Conservation (phyloP, 2,797 vertebrate genomes). For the Chiroxiphia lanceolata region DNA sequence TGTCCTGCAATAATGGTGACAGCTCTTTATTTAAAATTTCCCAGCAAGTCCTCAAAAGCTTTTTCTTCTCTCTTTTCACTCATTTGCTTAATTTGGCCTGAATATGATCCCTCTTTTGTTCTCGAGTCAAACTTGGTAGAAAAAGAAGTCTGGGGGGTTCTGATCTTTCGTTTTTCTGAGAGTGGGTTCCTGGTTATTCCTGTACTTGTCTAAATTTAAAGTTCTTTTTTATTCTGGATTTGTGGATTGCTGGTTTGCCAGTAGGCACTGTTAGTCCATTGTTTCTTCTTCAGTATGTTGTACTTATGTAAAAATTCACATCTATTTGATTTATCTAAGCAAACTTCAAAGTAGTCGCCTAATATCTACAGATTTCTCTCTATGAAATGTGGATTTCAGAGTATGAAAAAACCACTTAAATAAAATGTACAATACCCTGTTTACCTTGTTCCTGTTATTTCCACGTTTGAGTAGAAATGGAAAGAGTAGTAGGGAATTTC, state of each 20-base stretch:
- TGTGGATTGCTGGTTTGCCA: not conserved
- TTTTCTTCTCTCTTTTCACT: not conserved
- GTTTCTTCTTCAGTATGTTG: not conserved
- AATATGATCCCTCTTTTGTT: not conserved
- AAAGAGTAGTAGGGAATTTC: not conserved
- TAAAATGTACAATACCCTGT: not conserved
- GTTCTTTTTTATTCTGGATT: accelerated
- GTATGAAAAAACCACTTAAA: not conserved
- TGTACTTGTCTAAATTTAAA: not conserved
- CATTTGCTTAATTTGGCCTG: not conserved
- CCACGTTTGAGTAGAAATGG: not conserved
- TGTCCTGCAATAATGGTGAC: not conserved
- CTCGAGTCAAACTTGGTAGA: not conserved
- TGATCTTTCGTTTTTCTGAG: not conserved
- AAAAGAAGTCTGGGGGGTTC: not conserved
- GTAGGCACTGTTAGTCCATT: not conserved
- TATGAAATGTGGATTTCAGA: not conserved
- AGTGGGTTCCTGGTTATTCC: not conserved
- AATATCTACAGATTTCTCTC: not conserved
- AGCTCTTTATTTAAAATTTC: not conserved
- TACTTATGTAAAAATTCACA: not conserved
- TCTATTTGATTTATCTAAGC: not conserved
- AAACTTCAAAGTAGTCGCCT: not conserved
- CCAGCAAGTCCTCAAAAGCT: not conserved
- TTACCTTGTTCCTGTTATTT: not conserved